Evolutionary conservation across 2,113 vertebrate species (phyloP).

Genomic region (Menura novaehollandiae): DNA sequence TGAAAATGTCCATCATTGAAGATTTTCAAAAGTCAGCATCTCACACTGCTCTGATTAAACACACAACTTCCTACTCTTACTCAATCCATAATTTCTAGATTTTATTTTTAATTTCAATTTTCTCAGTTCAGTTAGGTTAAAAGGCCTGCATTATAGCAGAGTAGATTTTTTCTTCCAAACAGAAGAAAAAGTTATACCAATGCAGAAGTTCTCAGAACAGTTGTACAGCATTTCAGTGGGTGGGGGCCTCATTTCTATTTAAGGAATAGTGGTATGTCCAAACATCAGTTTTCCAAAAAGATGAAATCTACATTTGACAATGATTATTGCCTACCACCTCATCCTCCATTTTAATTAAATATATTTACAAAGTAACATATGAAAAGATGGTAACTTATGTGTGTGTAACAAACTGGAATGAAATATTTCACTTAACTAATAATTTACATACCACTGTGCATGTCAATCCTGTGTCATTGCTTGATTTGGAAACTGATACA

Average conservation of each 20-base stretch:
- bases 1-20: background rate
- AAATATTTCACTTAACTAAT: no score
- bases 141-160: background rate
- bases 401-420: background rate
- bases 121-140: background rate
- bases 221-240: background rate
- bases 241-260: background rate
- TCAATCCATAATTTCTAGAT: background rate
- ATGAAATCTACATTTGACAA: background rate
- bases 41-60: background rate
- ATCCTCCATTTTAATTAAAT: background rate
- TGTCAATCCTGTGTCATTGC: background rate
- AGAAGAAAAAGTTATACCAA: background rate
- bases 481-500: background rate
- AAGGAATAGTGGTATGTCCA: background rate
- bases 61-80: background rate
- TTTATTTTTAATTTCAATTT: background rate
- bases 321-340: background rate
- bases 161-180: background rate
- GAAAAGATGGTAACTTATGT: background rate
- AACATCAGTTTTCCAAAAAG: background rate
- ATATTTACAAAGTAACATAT: background rate
- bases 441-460: no score
- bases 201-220: background rate
- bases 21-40: background rate